Evolutionary conservation across 1,140 invertebrate species (phyloP), one percentile per base, ranked within the genome.

Genomic region (Calliopsis andreniformis): DNA sequence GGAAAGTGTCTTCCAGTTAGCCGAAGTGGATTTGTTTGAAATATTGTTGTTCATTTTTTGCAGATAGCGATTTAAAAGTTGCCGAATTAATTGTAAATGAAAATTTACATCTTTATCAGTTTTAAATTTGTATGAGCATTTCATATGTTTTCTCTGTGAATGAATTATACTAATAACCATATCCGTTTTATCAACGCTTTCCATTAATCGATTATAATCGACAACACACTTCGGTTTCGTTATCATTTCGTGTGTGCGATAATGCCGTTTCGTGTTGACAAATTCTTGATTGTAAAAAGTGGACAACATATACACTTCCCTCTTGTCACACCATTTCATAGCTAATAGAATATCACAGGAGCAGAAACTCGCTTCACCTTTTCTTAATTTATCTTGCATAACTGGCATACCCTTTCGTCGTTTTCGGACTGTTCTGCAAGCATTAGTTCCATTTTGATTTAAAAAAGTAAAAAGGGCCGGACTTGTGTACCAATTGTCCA

Each of bases 141-240:
- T 76, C 84, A 69, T 32, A 83, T 12, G 47, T 63, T n/a, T n/a
- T n/a, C n/a, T n/a, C n/a, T n/a, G n/a, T n/a, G n/a, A n/a, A n/a
- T 81, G 51, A 62, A 89, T 83, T 2, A 82, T 83, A 30, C 82
- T 87, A 6, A 87, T 79, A 39, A 88, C 73, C 87, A 88, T 87
- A 64, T 90, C 88, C 1, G 84, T 78, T 64, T 81, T 80, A 71
- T 91, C 89, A 12, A 92, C 88, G 47, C 78, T 62, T 43, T 88
- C 89, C 88, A 92, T 92, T 78, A 87, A 89, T 78, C 78, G 67
- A 75, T 87, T 88, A 70, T 91, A 92, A 62, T 88, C 83, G 61
- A 89, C 49, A 23, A 92, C 83, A 78, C 86, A 87, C 58, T 84
- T 62, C 62, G 90, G 88, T 80, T 91, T 91, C 23, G 10, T 70